Evolutionary conservation across 2,113 vertebrate genomes (phyloP).

Genomic region (Pseudonaja textilis): DNA sequence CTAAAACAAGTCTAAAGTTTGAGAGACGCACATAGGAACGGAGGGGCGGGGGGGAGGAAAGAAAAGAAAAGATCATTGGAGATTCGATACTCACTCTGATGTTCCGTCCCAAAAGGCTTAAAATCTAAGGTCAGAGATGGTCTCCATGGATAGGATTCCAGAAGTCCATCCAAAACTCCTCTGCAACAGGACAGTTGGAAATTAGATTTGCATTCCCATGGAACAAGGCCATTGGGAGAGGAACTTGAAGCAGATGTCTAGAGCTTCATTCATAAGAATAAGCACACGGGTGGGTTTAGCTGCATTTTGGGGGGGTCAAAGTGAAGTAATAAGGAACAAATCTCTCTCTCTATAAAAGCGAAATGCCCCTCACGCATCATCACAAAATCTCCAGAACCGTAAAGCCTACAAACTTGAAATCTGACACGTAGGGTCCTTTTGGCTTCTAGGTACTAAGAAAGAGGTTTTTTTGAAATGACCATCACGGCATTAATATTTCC

Average conservation of each 20-base stretch:
- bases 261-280: neutral
- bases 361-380: too few species aligned
- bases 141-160: conserved; percentile 88
- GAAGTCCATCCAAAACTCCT: conserved; percentile 83
- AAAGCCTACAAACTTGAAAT: too few species aligned
- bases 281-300: neutral
- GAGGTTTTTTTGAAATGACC: too few species aligned
- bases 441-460: too few species aligned
- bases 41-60: neutral
- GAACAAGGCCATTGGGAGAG: neutral
- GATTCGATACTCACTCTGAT: conserved; percentile 71
- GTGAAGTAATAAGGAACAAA: neutral
- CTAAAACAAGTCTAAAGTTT: neutral
- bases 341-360: neutral
- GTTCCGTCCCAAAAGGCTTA: conserved; percentile 81
- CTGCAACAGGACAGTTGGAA: conserved; percentile 61
- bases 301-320: neutral
- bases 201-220: conserved; percentile 6
- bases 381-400: too few species aligned
- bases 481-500: too few species aligned
- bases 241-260: neutral
- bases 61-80: neutral
- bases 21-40: neutral
- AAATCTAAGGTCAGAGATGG: conserved; percentile 80
- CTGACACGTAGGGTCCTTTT: too few species aligned